phyloP scores from a whole-genome alignment of 2,113 vertebrate genomes.

The Thymallus thymallus region DNA sequence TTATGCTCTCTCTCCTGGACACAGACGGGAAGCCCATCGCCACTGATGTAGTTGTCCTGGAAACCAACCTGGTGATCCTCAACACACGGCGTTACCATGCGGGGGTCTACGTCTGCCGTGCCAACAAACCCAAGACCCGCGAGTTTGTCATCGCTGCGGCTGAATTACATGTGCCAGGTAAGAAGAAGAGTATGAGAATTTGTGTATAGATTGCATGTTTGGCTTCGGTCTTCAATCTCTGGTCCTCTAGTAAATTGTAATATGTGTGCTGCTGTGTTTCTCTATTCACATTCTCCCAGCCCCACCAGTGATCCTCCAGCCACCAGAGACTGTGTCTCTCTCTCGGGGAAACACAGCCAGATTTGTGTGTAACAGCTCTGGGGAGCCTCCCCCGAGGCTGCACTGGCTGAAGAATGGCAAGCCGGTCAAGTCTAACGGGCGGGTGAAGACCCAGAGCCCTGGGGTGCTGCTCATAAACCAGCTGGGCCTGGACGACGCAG shows the following conservation, averaged over 20 bases:
- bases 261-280: background rate
- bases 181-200: slow-evolving; percentile 35
- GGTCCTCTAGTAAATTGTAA: background rate
- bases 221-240: background rate
- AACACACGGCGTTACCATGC: slow-evolving; percentile 85
- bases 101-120: slow-evolving; percentile 90
- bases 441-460: slow-evolving; percentile 87
- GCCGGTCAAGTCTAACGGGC: slow-evolving; percentile 80
- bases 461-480: slow-evolving; percentile 94
- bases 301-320: slow-evolving; percentile 87
- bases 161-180: slow-evolving; percentile 89
- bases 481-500: slow-evolving; percentile 88
- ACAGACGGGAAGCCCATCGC: slow-evolving; percentile 91
- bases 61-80: slow-evolving; percentile 90
- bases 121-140: slow-evolving; percentile 91
- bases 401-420: slow-evolving; percentile 90
- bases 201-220: background rate
- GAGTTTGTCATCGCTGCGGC: slow-evolving; percentile 86
- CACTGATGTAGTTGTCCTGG: slow-evolving; percentile 88
- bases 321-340: slow-evolving; percentile 88
- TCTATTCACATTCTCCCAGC: slow-evolving; percentile 65
- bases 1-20: slow-evolving; percentile 38
- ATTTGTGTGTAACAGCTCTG: slow-evolving; percentile 91
- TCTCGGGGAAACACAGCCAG: slow-evolving; percentile 91
- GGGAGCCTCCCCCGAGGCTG: slow-evolving; percentile 81